Base-by-base conservation (phyloP, 2,888 invertebrate species). In the Aelia acuminata region DNA sequence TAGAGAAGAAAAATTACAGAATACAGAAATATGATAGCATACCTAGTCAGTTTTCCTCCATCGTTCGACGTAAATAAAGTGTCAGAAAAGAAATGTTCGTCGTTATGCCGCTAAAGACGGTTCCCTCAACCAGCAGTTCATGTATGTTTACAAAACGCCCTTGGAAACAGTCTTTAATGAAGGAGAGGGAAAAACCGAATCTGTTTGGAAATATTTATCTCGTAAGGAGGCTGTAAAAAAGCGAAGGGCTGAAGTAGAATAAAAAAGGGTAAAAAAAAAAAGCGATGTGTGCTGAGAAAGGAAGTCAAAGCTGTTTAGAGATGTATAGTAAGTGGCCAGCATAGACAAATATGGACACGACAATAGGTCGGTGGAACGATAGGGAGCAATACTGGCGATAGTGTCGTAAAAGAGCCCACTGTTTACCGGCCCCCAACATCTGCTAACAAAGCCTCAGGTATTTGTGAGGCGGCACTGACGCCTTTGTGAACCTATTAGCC, bases 121-220 rank as follows among this genome's bases (percentile, higher is more conserved):
- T 63, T 63, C 15, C 63, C 15, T 31, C 63, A 3, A 63, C 26
- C 57, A n/a, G 63, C 35, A 35, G 63, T 35, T 80, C n/a, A 80
- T 47, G 80, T 43, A 22, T 43, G 43, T n/a, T 80, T 80, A 80
- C 22, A 70, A 35, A 31, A 31, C 63, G 4, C 63, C 63, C 31
- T 63, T 31, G 63, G 63, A 31, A 63, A 15, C 31, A 0, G 15
- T 31, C 63, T 18, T 31, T 4, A 63, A 5, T 13, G 35, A 22
- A 4, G 1, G 18, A n/a, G 20, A 8, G 22, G n/a, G 13, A 22
- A n/a, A 43, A 43, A 80, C 43, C 43, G 43, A 80, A 47, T 43
- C 43, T 80, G 43, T 80, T 80, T 43, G 43, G n/a, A 80, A 80
- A 80, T 80, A 80, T 80, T 80, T 80, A 43, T 80, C 43, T n/a